Conservation (phyloP, 2,797 vertebrate genomes). For the Nothura maculosa region DNA sequence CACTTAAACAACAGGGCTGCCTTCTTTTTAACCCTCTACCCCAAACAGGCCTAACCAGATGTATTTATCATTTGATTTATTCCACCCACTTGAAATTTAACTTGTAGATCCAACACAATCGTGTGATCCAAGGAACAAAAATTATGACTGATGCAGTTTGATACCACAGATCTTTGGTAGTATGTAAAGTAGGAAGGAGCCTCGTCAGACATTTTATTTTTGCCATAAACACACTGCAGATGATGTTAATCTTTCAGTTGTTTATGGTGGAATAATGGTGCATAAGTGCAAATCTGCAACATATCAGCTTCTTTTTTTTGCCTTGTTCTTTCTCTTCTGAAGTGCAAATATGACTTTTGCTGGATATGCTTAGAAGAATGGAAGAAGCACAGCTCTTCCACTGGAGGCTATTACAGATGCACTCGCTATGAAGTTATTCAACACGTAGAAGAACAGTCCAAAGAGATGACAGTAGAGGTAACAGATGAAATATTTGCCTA, state of each 20-base stretch:
- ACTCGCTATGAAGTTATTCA: constrained; percentile 98
- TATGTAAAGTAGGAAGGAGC: not conserved
- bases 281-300: not conserved
- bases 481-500: not conserved
- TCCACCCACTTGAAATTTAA: not conserved
- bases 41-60: not conserved
- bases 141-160: not conserved
- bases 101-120: not conserved
- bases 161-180: not conserved
- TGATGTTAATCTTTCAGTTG: not conserved
- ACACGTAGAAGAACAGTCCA: constrained; percentile 97
- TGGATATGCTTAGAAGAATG: constrained; percentile 99
- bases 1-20: not conserved
- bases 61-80: not conserved
- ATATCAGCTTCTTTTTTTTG: not conserved
- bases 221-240: not conserved
- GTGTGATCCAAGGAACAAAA: not conserved
- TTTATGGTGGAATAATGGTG: not conserved
- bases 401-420: constrained; percentile 97
- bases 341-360: constrained; percentile 99
- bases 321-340: constrained; percentile 18
- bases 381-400: constrained; percentile 99
- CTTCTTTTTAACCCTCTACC: not conserved
- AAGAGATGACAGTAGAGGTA: constrained; percentile 99
- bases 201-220: not conserved